Base-by-base conservation (phyloP, 2,888 invertebrate species). In the Chrysodeixis includens region DNA sequence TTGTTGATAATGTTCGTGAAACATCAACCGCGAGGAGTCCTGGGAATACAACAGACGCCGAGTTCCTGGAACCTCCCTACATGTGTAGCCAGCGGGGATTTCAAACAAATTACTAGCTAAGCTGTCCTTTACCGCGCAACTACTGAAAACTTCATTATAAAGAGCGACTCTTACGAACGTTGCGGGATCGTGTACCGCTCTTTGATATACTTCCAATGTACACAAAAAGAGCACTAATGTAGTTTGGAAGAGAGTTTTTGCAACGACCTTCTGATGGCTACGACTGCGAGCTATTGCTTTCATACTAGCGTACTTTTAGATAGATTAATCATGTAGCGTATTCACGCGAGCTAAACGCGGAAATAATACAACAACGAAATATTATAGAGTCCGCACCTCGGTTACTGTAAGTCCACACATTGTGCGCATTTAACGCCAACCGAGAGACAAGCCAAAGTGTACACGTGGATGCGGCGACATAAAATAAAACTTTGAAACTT, bases 401-500 rank as follows among this genome's bases (percentile, higher is more conserved):
- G 74, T 76, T 74, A 81, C 78, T 63, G 70, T 69, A 62, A 66
- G 60, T 59, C 70, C 62, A 67, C 69, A 82, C 82, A 83, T 81
- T 80, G 79, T 80, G 68, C 74, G 75, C 78, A 80, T 83, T 83
- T 80, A 82, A 71, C 71, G 69, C 73, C 70, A 60, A 70, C 35
- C 62, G 74, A 70, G 71, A 74, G 72, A 77, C 80, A 79, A 78
- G 83, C 82, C 81, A 83, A 85, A 83, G 77, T 79, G 71, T 71
- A 79, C 88, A 88, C 86, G 87, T 86, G 88, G 81, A 80, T 66
- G 77, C 78, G 62, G 63, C 61, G 56, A 66, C 78, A 79, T 69
- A 76, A 86, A 87, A 90, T 90, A 89, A 88, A 90, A 89, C 88
- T 84, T 75, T 71, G 76, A 83, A 88, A 88, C 85, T 87, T 88